These are phyloP conservation scores for Esox lucius DNA, from an alignment of 2,797 vertebrate species.

Conservation along the genomic window DNA sequence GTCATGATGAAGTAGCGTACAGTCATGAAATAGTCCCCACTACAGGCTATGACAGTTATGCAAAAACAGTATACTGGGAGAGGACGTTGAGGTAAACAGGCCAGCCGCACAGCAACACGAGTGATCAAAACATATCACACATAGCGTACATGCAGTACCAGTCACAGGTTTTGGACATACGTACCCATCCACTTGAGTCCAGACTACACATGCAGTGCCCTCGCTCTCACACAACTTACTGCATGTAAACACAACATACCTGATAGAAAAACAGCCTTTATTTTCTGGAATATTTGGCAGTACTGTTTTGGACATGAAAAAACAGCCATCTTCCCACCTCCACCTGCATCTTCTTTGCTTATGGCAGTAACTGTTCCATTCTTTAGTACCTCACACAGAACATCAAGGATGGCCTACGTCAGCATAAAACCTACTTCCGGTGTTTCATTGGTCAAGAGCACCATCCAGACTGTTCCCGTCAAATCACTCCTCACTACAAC, in stretches of 20 bases:
- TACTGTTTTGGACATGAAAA: slow-evolving; percentile 49
- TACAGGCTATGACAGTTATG: slow-evolving; percentile 51
- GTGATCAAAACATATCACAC: slow-evolving; percentile 44
- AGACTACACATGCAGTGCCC: not conserved
- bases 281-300: slow-evolving; percentile 65
- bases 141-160: slow-evolving; percentile 19
- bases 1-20: slow-evolving; percentile 48
- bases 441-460: slow-evolving; percentile 33
- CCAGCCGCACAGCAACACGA: slow-evolving; percentile 70
- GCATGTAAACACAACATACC: not conserved
- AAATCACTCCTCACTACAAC: slow-evolving; percentile 43
- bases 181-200: too few relatives aligned
- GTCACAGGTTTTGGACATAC: too few relatives aligned
- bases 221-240: not conserved
- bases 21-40: slow-evolving; percentile 44
- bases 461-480: slow-evolving; percentile 56
- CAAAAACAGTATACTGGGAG: slow-evolving; percentile 62
- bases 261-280: slow-evolving; percentile 45
- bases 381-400: slow-evolving; percentile 25
- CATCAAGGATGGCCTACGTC: not conserved
- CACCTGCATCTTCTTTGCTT: slow-evolving; percentile 19
- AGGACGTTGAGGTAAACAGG: slow-evolving; percentile 47
- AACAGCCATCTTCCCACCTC: slow-evolving; percentile 11
- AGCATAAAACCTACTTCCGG: not conserved
- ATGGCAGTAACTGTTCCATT: slow-evolving; percentile 39